phyloP scores from a whole-genome alignment of 2,113 vertebrate genomes.

The Cygnus buccinator region DNA sequence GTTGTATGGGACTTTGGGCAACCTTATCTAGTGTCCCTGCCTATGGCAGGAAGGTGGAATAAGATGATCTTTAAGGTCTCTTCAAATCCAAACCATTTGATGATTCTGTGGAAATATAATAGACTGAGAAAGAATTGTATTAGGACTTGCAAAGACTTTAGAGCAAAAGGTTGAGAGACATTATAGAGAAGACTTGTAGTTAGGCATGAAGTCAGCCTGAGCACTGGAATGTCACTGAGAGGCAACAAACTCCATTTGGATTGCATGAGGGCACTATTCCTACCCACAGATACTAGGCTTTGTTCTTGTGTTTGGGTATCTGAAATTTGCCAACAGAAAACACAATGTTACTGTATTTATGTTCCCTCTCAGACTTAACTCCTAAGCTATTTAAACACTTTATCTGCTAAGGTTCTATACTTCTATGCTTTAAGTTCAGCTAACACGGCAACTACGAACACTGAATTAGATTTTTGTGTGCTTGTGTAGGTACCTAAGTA shows the following conservation, averaged over 20 bases:
- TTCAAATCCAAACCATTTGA: no score
- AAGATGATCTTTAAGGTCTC: no score
- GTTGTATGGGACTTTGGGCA: no score
- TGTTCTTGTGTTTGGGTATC: neutral
- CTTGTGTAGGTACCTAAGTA: constrained; percentile 13
- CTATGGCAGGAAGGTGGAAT: no score
- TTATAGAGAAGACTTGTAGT: neutral
- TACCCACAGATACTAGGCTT: neutral
- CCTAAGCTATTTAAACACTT: neutral
- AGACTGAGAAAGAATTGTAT: neutral
- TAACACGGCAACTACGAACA: neutral
- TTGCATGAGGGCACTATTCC: neutral
- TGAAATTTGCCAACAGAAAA: neutral
- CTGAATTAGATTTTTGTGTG: neutral
- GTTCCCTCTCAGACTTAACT: neutral
- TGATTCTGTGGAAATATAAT: neutral
- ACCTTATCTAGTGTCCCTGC: no score
- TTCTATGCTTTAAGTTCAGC: neutral
- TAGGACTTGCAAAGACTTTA: neutral
- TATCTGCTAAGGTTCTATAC: neutral
- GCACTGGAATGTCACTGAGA: neutral
- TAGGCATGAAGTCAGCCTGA: neutral
- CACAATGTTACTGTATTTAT: neutral
- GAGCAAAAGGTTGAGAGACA: neutral
- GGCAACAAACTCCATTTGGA: neutral